phyloP scores from a whole-genome alignment of 1,140 invertebrate genomes.

The Bilobella aurantiaca region DNA sequence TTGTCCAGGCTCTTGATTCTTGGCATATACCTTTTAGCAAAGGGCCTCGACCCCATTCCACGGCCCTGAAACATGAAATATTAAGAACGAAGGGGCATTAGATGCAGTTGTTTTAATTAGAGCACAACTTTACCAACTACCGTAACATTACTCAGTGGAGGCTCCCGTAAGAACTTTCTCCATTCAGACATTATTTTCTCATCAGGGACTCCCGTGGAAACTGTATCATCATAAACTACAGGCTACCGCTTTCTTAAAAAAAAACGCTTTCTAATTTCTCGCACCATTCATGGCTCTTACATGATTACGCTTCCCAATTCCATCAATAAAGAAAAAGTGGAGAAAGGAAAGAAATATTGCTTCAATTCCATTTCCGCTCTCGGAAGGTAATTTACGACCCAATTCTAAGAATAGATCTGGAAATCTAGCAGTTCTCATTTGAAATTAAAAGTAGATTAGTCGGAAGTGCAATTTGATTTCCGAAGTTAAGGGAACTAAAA shows the following conservation, averaged over 20 bases:
- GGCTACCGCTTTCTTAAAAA: neutral
- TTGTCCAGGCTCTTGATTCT: neutral
- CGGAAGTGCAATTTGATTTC: too few species aligned
- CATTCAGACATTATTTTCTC: conserved; percentile 9
- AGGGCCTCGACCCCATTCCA: neutral
- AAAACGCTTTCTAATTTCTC: neutral
- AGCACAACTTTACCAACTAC: neutral
- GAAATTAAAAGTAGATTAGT: too few species aligned
- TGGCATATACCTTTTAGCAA: neutral
- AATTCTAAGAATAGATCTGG: too few species aligned
- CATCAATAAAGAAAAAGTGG: too few species aligned
- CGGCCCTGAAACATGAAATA: neutral
- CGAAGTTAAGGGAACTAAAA: too few species aligned
- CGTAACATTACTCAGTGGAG: neutral
- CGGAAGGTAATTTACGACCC: conserved; percentile 2
- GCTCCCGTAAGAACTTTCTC: neutral
- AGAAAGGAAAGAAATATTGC: too few species aligned
- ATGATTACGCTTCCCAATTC: too few species aligned
- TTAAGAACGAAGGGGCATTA: neutral
- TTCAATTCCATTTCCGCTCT: too few species aligned
- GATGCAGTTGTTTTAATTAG: conserved; percentile 5
- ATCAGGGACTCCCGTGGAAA: neutral
- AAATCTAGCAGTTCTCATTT: too few species aligned
- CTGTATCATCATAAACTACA: neutral
- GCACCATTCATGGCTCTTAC: too few species aligned